Conservation (phyloP, 2,888 invertebrate species). For the Hypomecis punctinalis region DNA sequence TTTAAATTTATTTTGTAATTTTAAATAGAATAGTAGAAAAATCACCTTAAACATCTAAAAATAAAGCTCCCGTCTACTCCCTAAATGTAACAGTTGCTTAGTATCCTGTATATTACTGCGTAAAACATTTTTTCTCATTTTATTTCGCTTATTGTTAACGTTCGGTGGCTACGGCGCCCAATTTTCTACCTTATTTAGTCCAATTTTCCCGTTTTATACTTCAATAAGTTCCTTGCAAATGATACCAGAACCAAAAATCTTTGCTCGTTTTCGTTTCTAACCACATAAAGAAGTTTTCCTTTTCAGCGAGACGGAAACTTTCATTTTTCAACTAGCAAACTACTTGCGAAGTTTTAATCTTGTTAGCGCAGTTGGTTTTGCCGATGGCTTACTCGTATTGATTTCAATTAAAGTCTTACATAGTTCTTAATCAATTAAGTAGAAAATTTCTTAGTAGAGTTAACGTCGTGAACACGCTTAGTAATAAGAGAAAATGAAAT, state of each 20-base stretch:
- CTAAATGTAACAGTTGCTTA: no score
- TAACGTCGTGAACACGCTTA: no score
- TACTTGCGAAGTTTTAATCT: slow-evolving; percentile 24
- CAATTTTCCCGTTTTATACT: slow-evolving; percentile 22
- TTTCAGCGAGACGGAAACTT: slow-evolving; percentile 9
- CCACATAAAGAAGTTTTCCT: slow-evolving; percentile 2
- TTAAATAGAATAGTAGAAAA: no score
- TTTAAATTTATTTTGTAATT: no score
- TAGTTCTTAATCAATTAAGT: no score
- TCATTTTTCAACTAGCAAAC: slow-evolving; percentile 20
- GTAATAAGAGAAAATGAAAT: no score
- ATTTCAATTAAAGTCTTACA: slow-evolving; percentile 3
- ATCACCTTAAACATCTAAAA: no score
- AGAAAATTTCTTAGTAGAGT: no score
- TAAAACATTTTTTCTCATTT: neutral
- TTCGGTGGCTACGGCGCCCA: slow-evolving; percentile 17
- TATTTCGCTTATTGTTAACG: slow-evolving; percentile 16
- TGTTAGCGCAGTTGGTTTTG: slow-evolving; percentile 17
- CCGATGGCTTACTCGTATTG: slow-evolving; percentile 5
- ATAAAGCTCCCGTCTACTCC: no score
- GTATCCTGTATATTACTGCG: neutral
- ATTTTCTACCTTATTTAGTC: slow-evolving; percentile 24
- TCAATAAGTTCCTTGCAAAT: slow-evolving; percentile 9
- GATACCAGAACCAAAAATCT: slow-evolving; percentile 7
- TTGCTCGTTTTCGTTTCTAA: slow-evolving; percentile 1